phyloP scores from a whole-genome alignment of 2,888 invertebrate genomes.

The Latrodectus hesperus region DNA sequence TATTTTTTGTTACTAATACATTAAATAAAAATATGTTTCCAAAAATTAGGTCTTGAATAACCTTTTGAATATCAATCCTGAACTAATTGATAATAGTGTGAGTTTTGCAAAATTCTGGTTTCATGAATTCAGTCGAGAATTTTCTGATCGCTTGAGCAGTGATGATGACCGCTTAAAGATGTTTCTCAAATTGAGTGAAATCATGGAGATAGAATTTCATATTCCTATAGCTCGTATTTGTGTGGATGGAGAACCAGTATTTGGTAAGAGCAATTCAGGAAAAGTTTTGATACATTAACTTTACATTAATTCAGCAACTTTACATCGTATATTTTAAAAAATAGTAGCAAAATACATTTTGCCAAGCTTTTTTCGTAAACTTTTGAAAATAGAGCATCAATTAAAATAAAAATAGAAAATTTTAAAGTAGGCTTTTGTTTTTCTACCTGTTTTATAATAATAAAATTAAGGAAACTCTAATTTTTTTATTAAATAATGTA shows the following conservation, averaged over 20 bases:
- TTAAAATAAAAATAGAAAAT: too few species aligned
- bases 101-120: conserved; percentile 87
- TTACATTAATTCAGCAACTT: too few species aligned
- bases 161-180: conserved; percentile 87
- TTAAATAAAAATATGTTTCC: too few species aligned
- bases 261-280: not conserved
- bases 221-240: not conserved
- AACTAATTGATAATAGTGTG: conserved; percentile 83
- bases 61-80: conserved; percentile 84
- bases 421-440: too few species aligned
- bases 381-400: too few species aligned
- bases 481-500: too few species aligned
- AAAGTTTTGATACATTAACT: not conserved
- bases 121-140: conserved; percentile 89
- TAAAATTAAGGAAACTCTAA: too few species aligned
- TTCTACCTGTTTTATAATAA: too few species aligned
- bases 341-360: too few species aligned
- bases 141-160: conserved; percentile 87
- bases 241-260: not conserved
- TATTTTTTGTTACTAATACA: too few species aligned
- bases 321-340: too few species aligned
- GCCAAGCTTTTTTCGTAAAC: too few species aligned
- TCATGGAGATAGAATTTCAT: conserved; percentile 24
- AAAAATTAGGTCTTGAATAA: conserved; percentile 81
- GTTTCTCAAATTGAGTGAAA: conserved; percentile 74